Evolutionary conservation across 2,797 vertebrate genomes (phyloP), one percentile per base, ranked within the genome.

Genomic region (Chelonia mydas): DNA sequence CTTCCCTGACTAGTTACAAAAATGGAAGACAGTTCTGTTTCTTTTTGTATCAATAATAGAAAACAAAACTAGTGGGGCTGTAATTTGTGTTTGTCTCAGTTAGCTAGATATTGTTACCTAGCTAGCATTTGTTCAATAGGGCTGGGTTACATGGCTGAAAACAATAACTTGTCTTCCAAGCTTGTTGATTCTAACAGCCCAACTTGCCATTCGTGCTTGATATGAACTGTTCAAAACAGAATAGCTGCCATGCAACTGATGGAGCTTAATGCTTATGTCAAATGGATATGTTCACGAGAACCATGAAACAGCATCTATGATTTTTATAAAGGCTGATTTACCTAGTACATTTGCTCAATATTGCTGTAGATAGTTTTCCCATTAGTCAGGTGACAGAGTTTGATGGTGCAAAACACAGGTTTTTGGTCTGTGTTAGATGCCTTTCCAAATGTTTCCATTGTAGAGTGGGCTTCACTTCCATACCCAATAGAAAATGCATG

Each of bases 251-350:
- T 55, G 28, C 8, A 81, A 57, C 11, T 77, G 74, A 37, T 78
- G 27, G 45, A 78, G 37, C 25, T 78, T 45, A 49, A 49, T 49
- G 16, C 9, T 68, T 37, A 10, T 68, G n/a, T 21, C n/a, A 21
- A 17, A 68, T 49, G 8, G 6, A 79, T 90, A 88, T 86, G 41
- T 92, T 84, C 21, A 85, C 82, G 91, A 8, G 45, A 87, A 41
- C 2, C 51, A 61, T 51, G 51, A 89, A 90, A 72, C 68, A 7
- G 41, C 5, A 87, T 84, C 33, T 0, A 1, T 2, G 50, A 2
- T 2, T 93, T 92, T 85, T 49, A 51, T 10, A 2, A 68, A 74
- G 1, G 2, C 85, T 91, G 31, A 83, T 82, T 87, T 89, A 2
- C 1, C 3, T 88, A 81, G 4, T 1, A 50, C 3, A 78, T 91